These are phyloP conservation scores for Ochotona curzoniae DNA, from an alignment of 2,113 vertebrate genomes.

Conservation along the genomic window DNA sequence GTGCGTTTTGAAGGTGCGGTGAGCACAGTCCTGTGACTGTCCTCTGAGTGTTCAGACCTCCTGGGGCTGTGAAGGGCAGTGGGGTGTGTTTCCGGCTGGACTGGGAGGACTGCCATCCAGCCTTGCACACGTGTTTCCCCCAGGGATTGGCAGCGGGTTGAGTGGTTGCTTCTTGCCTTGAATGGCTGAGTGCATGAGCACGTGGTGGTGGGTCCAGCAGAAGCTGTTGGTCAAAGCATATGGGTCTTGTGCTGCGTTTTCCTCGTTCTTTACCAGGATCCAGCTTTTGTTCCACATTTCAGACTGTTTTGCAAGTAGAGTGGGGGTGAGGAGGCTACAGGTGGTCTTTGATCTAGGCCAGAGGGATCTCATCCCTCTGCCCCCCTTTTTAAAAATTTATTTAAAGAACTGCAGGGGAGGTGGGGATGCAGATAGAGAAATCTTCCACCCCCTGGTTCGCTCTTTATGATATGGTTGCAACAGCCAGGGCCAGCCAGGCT, in stretches of 20 bases:
- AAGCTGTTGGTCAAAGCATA: neutral
- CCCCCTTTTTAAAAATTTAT: too few relatives aligned
- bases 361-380: neutral
- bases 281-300: neutral
- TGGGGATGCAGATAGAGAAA: too few relatives aligned
- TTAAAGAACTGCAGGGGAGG: too few relatives aligned
- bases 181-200: neutral
- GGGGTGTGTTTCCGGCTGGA: neutral
- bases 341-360: too few relatives aligned
- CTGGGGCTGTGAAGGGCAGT: neutral
- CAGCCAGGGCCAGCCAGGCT: too few relatives aligned
- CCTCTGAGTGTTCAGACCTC: neutral
- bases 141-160: neutral
- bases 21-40: neutral
- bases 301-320: neutral
- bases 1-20: neutral
- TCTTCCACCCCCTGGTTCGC: too few relatives aligned
- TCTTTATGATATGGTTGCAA: too few relatives aligned
- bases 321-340: neutral
- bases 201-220: neutral
- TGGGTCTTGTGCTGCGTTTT: neutral
- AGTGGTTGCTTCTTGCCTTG: neutral
- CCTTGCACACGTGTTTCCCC: neutral
- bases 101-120: neutral
- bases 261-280: neutral